Base-by-base conservation (phyloP, 1,140 invertebrate species). In the Caerostris extrusa region DNA sequence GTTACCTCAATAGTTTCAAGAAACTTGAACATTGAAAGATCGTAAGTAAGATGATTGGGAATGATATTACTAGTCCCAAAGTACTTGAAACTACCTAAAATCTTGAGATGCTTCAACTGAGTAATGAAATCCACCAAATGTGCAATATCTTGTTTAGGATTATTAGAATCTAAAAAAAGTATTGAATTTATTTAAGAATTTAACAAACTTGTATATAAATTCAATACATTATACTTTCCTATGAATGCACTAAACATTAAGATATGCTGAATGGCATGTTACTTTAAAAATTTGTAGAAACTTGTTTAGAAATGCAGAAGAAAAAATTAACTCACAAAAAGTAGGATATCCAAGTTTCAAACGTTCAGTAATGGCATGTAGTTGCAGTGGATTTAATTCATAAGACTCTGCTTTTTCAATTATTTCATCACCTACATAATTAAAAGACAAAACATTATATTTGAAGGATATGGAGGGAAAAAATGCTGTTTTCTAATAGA, bases 41-140 rank as follows among this genome's bases (percentile, higher is more conserved):
- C 98, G 96, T 98, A 98, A 53, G 96, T 96, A 12, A 99, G 96
- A n/a, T 97, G 96, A 95, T 98, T 98, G 0, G 98, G 97, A 91
- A 97, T 96, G 94, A 99, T 98, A 95, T 98, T 99, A 95, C 98
- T 98, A 1, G 97, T 97, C 4, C 97, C 97, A 94, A 97, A 96
- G 69, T 96, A 96, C 57, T 97, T 96, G 82, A 96, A 96, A 94
- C 96, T 97, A 2, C 98, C 98, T 95, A 97, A 96, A 10, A 99
- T 97, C 85, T 97, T 96, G 0, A 98, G 95, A 14, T 96, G 96
- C 34, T 96, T 96, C 8, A 98, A 95, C 95, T 98, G 97, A 2
- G 97, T 98, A 95, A 98, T 98, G 95, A 98, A 98, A 95, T 99
- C 98, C 90, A 99, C 95, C 7, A 99, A 97, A 95, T 99, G 98